Evolutionary conservation across 2,113 vertebrate genomes (phyloP).

Genomic region (Elgaria multicarinata): DNA sequence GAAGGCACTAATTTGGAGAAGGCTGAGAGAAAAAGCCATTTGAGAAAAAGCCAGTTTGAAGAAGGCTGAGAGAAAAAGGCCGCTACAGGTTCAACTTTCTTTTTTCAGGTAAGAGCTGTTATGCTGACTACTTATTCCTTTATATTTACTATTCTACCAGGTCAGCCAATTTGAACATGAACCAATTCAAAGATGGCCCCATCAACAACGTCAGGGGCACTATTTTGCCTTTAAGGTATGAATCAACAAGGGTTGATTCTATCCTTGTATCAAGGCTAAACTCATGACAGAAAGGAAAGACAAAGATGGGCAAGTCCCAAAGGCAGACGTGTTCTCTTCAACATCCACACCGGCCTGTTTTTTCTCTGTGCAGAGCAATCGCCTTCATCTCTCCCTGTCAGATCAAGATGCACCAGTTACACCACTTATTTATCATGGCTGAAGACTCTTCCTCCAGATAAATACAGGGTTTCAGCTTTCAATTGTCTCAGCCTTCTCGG

Average conservation of each 20-base stretch:
- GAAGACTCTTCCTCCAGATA: slow-evolving; percentile 56
- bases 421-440: slow-evolving; percentile 42
- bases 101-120: neutral
- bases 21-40: no score
- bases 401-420: slow-evolving; percentile 43
- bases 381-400: slow-evolving; percentile 2
- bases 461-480: slow-evolving; percentile 68
- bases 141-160: neutral
- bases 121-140: neutral
- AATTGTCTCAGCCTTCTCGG: slow-evolving; percentile 51
- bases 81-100: neutral
- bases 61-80: neutral
- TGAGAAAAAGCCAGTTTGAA: no score
- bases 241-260: slow-evolving; percentile 31
- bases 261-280: slow-evolving; percentile 9
- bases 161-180: neutral
- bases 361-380: slow-evolving; percentile 11
- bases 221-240: slow-evolving; percentile 19
- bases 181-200: slow-evolving; percentile 7
- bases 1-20: no score
- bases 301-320: slow-evolving; percentile 27
- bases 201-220: neutral
- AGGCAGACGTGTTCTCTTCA: slow-evolving; percentile 6
- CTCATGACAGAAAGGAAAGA: neutral
- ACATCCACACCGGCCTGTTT: neutral